Percentiles rank a stretch among this genome's conserved stretches.
phyloP scores from a whole-genome alignment of 1,140 invertebrate genomes.

The Drosophila serrata region DNA sequence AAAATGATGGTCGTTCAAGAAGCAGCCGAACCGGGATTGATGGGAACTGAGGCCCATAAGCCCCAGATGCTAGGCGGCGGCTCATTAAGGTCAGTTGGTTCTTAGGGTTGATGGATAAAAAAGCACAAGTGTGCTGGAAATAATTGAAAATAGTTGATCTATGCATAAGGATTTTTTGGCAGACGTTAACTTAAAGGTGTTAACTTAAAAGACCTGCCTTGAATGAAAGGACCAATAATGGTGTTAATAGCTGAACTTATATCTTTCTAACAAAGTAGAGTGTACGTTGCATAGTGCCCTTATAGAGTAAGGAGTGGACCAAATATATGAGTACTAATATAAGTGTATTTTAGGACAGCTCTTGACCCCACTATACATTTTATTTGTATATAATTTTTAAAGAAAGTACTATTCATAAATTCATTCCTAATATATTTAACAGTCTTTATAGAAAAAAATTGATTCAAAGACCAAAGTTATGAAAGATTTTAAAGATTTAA shows the following conservation, averaged over 20 bases:
- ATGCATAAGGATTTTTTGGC: background rate
- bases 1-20: background rate
- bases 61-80: background rate
- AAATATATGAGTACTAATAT: background rate
- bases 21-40: background rate
- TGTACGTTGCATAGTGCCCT: too few species aligned
- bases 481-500: background rate
- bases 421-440: too few species aligned
- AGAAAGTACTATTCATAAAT: too few species aligned
- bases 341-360: background rate
- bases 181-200: too few species aligned
- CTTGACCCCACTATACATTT: background rate
- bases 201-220: background rate
- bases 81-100: constrained; percentile 13
- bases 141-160: background rate
- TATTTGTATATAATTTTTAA: background rate
- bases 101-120: background rate
- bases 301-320: too few species aligned
- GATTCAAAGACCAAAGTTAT: background rate
- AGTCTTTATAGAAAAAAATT: background rate
- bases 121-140: background rate
- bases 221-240: too few species aligned
- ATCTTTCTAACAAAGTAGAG: background rate
- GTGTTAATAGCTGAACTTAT: background rate
- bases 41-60: background rate